Percentiles rank a stretch among this genome's conserved stretches.
These are phyloP conservation scores for Auanema freiburgensis DNA, from an alignment of 2,888 invertebrate species.

Conservation along the genomic window DNA sequence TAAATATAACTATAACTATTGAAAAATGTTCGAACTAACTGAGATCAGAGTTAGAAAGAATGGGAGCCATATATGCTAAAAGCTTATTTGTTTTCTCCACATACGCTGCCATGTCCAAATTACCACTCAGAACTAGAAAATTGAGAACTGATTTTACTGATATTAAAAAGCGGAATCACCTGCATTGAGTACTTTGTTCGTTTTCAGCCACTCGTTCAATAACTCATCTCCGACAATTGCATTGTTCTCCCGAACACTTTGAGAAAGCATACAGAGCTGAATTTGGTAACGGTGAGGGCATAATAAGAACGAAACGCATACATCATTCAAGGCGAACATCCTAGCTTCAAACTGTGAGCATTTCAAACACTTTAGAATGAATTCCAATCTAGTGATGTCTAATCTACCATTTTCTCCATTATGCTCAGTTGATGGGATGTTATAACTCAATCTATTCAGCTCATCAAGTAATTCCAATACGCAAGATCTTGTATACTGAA, in stretches of 20 bases:
- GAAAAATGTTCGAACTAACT: conserved; percentile 57
- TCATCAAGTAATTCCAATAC: neutral
- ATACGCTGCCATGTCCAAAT: conserved; percentile 69
- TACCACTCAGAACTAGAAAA: conserved; percentile 50
- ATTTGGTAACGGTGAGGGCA: neutral
- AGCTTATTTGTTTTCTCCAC: conserved; percentile 69
- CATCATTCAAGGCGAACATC: conserved; percentile 26
- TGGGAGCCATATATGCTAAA: conserved; percentile 68
- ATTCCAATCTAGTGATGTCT: conserved; percentile 15
- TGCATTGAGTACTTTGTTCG: conserved; percentile 33
- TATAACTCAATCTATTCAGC: neutral
- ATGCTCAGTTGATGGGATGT: neutral
- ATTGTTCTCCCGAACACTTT: neutral
- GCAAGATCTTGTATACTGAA: neutral
- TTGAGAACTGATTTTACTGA: neutral
- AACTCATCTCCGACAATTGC: conserved; percentile 21
- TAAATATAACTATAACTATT: conserved; percentile 9
- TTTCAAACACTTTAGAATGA: conserved; percentile 28
- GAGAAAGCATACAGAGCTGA: neutral
- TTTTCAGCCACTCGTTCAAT: conserved; percentile 29
- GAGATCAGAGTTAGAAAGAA: conserved; percentile 67
- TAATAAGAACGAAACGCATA: neutral
- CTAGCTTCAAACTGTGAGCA: conserved; percentile 32
- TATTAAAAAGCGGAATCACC: conserved; percentile 1
- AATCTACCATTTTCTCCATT: neutral